A percentile compares a stretch with the other conserved stretches of the same genome.
Conservation (phyloP, 2,797 vertebrate genomes). For the Falco naumanni region DNA sequence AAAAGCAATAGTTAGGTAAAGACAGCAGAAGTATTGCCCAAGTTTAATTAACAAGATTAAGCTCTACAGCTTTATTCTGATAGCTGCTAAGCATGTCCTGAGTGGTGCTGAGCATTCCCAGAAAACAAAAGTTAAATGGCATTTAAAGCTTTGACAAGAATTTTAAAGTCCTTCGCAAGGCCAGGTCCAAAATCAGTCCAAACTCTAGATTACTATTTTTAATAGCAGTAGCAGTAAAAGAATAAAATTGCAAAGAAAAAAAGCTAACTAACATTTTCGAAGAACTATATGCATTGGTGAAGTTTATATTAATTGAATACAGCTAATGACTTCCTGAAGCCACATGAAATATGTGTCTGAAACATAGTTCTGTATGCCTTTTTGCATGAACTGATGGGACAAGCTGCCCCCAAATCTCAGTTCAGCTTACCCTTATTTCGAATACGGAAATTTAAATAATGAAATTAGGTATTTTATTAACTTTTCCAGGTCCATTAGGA, state of each 20-base stretch:
- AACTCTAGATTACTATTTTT: background rate
- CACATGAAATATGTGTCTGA: background rate
- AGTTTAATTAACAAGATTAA: slow-evolving; percentile 10
- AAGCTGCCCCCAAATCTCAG: background rate
- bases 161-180: background rate
- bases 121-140: background rate
- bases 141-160: background rate
- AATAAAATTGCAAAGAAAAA: background rate
- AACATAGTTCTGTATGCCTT: background rate
- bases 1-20: background rate
- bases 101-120: background rate
- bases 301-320: background rate
- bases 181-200: background rate
- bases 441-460: background rate
- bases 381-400: background rate
- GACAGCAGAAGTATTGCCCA: background rate
- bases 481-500: background rate
- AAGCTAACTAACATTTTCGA: background rate
- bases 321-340: background rate
- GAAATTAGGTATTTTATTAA: background rate
- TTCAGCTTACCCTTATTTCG: background rate
- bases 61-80: background rate
- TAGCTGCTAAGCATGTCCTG: background rate
- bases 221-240: background rate
- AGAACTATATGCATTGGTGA: background rate